Evolutionary conservation across 1,140 invertebrate genomes (phyloP).

Genomic region (Olivierus martensii): DNA sequence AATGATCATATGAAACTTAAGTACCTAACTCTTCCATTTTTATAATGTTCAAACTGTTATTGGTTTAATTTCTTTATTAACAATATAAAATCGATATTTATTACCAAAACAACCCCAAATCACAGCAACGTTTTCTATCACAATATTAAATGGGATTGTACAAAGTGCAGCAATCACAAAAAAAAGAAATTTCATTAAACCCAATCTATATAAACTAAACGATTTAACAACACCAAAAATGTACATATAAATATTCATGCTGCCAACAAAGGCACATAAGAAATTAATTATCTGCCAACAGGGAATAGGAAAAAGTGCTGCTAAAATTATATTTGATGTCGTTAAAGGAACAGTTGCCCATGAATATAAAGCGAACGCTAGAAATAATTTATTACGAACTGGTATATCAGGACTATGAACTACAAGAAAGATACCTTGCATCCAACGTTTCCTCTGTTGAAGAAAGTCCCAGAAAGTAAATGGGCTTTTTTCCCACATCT

Average conservation of each 20-base stretch:
- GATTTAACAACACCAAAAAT: slow-evolving; percentile 91
- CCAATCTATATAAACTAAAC: slow-evolving; percentile 75
- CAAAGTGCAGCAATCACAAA: slow-evolving; percentile 70
- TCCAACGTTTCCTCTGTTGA: slow-evolving; percentile 90
- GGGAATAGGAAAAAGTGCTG: slow-evolving; percentile 69
- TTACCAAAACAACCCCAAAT: slow-evolving; percentile 82
- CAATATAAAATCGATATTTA: slow-evolving; percentile 90
- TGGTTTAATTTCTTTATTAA: slow-evolving; percentile 67
- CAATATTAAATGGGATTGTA: slow-evolving; percentile 78
- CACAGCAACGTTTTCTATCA: slow-evolving; percentile 87
- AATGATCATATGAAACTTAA: too few species aligned
- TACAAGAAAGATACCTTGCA: slow-evolving; percentile 80
- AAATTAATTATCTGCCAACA: slow-evolving; percentile 59
- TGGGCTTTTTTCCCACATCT: slow-evolving; percentile 59
- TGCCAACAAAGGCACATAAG: slow-evolving; percentile 74
- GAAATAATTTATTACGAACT: slow-evolving; percentile 59
- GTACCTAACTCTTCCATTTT: too few species aligned
- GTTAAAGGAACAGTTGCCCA: slow-evolving; percentile 90
- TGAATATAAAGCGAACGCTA: slow-evolving; percentile 81
- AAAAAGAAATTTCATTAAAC: slow-evolving; percentile 57
- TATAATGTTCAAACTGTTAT: slow-evolving; percentile 6
- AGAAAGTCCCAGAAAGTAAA: slow-evolving; percentile 90
- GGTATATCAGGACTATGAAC: slow-evolving; percentile 81
- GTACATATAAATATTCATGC: slow-evolving; percentile 88
- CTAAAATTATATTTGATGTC: slow-evolving; percentile 73